A percentile compares a stretch with the other conserved stretches of the same genome.
Evolutionary conservation across 1,140 invertebrate genomes (phyloP).

Genomic region (Aethina tumida): DNA sequence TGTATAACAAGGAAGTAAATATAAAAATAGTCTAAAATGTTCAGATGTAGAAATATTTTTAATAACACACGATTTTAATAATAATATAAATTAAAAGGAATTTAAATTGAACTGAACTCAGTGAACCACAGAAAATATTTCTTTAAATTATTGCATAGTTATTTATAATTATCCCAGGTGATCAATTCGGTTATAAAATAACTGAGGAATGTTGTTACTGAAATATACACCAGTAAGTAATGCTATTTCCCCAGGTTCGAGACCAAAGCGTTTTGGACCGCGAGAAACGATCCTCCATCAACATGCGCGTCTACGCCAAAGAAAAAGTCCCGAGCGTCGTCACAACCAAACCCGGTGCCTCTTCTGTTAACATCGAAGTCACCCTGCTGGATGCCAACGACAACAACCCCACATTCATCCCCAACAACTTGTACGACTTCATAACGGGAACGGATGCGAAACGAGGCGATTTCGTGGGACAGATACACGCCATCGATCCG

Average conservation of each 20-base stretch:
- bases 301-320: constrained; percentile 63
- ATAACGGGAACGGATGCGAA: constrained; percentile 55
- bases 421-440: constrained; percentile 72
- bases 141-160: no score
- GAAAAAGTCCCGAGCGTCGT: constrained; percentile 59
- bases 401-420: constrained; percentile 75
- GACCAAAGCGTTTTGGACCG: constrained; percentile 64
- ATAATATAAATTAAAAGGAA: no score
- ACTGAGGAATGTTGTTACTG: not conserved
- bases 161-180: no score
- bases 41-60: no score
- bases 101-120: no score
- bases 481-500: constrained; percentile 67
- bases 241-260: constrained; percentile 24
- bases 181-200: no score
- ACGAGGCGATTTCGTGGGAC: constrained; percentile 57
- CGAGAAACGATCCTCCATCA: constrained; percentile 57
- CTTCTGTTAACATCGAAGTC: constrained; percentile 62
- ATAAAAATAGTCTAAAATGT: no score
- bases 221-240: not conserved
- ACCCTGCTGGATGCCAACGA: constrained; percentile 78
- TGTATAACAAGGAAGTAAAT: no score
- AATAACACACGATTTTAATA: no score
- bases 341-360: constrained; percentile 39
- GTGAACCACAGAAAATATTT: no score